A percentile compares a stretch with the other conserved stretches of the same genome.
phyloP scores from a whole-genome alignment of 2,888 invertebrate genomes.

The Drosophila siamana region DNA sequence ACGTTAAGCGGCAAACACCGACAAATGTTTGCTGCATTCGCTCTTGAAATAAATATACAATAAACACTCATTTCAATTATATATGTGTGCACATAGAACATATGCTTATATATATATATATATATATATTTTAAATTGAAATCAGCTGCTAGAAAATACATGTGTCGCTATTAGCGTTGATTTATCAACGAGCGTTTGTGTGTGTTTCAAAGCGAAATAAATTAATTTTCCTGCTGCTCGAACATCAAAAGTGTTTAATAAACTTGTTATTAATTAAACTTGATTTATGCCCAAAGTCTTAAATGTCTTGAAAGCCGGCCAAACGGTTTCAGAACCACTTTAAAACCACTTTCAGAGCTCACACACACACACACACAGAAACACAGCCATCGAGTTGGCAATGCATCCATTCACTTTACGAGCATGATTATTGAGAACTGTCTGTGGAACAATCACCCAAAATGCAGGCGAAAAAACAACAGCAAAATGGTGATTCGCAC shows the following conservation, averaged over 20 bases:
- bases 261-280: conserved; percentile 28
- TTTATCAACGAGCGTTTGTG: too few species aligned
- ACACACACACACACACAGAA: background rate
- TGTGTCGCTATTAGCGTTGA: conserved; percentile 61
- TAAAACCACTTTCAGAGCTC: background rate
- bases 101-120: conserved; percentile 18
- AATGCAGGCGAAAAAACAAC: conserved; percentile 3
- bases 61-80: too few species aligned
- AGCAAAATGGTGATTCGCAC: conserved; percentile 6
- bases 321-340: background rate
- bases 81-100: too few species aligned
- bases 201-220: too few species aligned
- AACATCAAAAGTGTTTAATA: background rate
- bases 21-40: conserved; percentile 25
- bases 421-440: conserved; percentile 6
- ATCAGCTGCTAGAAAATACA: conserved; percentile 51
- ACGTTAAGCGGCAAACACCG: conserved; percentile 36
- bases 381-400: too few species aligned
- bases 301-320: background rate
- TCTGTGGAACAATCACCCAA: conserved; percentile 14
- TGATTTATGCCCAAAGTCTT: conserved; percentile 7
- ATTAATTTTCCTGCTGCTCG: background rate
- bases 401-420: conserved; percentile 16
- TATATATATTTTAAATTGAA: conserved; percentile 26
- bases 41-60: conserved; percentile 10